Conservation (phyloP, 2,113 vertebrate genomes). For the Crocuta crocuta region DNA sequence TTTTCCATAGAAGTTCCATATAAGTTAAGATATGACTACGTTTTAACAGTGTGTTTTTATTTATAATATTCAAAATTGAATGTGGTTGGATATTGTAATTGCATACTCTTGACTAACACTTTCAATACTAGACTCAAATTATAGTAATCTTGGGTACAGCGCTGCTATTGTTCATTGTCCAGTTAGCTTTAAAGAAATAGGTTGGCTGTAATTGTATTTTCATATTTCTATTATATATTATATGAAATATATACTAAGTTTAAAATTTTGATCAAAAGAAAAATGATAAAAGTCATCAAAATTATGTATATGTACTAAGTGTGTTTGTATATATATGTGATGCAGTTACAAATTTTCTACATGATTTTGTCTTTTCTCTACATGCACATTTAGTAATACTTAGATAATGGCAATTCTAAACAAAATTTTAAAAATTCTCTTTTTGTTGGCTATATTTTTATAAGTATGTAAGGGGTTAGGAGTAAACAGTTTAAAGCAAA, state of each 20-base stretch:
- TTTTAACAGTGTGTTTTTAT: not conserved
- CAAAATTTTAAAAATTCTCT: not conserved
- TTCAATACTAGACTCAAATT: not conserved
- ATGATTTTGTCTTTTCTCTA: not conserved
- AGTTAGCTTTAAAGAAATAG: not conserved
- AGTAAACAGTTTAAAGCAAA: slow-evolving; percentile 22
- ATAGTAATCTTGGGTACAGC: not conserved
- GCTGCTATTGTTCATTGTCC: not conserved
- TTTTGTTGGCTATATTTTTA: slow-evolving; percentile 35
- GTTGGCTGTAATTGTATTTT: not conserved
- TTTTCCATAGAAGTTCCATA: not conserved
- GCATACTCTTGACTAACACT: not conserved
- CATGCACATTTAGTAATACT: not conserved
- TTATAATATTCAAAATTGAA: not conserved
- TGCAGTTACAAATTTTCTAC: not conserved
- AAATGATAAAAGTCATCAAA: not conserved
- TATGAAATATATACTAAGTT: not conserved
- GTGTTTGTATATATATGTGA: not conserved
- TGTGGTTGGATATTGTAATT: not conserved
- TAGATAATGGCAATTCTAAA: not conserved
- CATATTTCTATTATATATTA: not conserved
- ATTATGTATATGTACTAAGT: not conserved
- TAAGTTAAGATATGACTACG: not conserved
- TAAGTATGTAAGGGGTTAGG: not conserved
- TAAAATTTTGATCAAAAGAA: slow-evolving; percentile 25